These are phyloP conservation scores for Aphaenogaster rudis DNA, from an alignment of 1,140 invertebrate species.

Conservation along the genomic window DNA sequence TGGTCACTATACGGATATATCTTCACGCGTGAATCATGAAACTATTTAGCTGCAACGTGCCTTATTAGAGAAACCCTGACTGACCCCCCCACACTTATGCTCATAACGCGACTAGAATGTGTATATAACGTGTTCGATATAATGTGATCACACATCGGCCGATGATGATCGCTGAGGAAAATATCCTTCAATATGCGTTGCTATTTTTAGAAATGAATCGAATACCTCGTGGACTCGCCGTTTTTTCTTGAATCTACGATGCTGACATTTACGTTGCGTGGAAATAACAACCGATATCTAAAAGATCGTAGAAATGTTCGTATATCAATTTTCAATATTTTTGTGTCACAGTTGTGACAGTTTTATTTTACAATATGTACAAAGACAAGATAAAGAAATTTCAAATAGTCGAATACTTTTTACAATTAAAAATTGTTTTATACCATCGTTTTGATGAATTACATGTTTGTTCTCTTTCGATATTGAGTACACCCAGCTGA, in stretches of 20 bases:
- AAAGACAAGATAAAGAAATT: neutral
- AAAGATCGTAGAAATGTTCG: neutral
- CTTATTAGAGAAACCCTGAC: neutral
- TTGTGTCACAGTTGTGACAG: neutral
- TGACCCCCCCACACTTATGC: neutral
- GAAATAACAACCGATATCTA: neutral
- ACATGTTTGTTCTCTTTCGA: neutral
- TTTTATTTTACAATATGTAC: neutral
- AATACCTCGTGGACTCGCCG: neutral
- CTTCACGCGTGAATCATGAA: conserved; percentile 19
- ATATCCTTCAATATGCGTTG: neutral
- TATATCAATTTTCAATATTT: neutral
- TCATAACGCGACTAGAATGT: neutral
- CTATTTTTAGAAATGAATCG: conserved; percentile 49
- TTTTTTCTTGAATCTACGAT: neutral
- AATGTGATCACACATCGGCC: neutral
- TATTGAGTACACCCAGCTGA: neutral
- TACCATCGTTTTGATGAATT: neutral
- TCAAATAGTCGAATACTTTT: neutral
- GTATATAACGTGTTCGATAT: neutral
- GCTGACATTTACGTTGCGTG: neutral
- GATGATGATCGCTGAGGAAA: neutral
- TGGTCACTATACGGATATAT: neutral
- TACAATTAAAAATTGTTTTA: neutral
- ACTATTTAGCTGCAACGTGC: neutral